Base-by-base conservation (phyloP, 2,888 invertebrate genomes). In the Caenorhabditis drosophilae region DNA sequence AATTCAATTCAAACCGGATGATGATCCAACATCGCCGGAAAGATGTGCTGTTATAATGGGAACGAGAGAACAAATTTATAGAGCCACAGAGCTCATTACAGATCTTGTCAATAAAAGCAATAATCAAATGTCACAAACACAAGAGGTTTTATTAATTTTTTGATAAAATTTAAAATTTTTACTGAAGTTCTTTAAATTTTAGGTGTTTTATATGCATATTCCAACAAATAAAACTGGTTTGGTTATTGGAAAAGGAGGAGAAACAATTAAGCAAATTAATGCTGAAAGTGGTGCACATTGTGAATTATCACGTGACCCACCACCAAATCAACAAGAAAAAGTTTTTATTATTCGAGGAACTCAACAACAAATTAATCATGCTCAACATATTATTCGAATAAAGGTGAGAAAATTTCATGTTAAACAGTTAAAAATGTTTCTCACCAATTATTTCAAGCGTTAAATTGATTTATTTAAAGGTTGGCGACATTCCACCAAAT, bases 211-310 rank as follows among this genome's bases (percentile, higher is more conserved):
- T 67, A 79, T 81, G 78, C 78, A 79, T 46, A 93, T 98, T 45
- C 94, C 95, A 53, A 91, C 92, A 50, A 90, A 91, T 67, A 96
- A 97, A 85, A 96, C 96, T 85, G 98, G 98, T 35, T 91, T 94
- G 75, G 92, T 95, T 63, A 95, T 95, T 83, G 95, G 94, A 60
- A 90, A 92, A 88, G 92, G 96, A 70, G 98, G 98, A 15, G 97
- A 98, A 85, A 96, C 95, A 0, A 98, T 98, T 77, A 92, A 94
- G 85, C 91, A 78, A 68, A 83, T 83, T 50, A 78, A 78, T 56
- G 72, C 50, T 11, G 83, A 92, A 83, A 92, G 93, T 0, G 96
- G 96, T 52, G 97, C 97, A 1, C 94, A 96, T 85, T 96, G 97
- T 83, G 97, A 98, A 86, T 88, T 98, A 81, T 93, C 95, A 85